A percentile compares a stretch with the other conserved stretches of the same genome.
phyloP scores from a whole-genome alignment of 2,113 vertebrate species.

The Camelus bactrianus region DNA sequence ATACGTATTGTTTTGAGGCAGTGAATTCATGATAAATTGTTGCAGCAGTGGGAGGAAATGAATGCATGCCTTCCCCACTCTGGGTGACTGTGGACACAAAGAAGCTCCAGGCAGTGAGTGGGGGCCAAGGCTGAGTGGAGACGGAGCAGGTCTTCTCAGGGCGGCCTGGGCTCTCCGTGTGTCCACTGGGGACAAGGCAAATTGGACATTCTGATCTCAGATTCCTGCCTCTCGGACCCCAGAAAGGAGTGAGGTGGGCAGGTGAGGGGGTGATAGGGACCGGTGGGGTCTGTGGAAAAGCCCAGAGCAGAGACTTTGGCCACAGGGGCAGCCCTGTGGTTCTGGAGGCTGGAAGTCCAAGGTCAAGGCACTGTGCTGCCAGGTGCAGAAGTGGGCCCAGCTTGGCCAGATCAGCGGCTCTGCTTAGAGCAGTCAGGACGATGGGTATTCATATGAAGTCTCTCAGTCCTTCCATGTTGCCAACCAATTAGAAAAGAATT shows the following conservation, averaged over 20 bases:
- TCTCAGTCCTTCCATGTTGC: not conserved
- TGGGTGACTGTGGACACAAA: not conserved
- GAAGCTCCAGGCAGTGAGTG: too few species aligned
- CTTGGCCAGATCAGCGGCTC: accelerated
- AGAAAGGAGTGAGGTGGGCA: too few species aligned
- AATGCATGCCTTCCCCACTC: too few species aligned
- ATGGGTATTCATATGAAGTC: not conserved
- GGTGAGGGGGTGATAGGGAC: accelerated
- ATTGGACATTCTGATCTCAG: not conserved
- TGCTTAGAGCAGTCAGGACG: not conserved
- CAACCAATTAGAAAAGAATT: not conserved
- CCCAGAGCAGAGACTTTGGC: not conserved
- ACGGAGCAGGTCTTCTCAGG: not conserved
- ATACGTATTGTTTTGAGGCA: not conserved
- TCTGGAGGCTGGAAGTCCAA: too few species aligned
- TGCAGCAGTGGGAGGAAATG: not conserved
- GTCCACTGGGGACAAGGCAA: accelerated
- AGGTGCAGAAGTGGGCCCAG: not conserved
- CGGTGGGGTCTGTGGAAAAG: not conserved
- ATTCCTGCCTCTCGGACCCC: not conserved
- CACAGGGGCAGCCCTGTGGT: not conserved
- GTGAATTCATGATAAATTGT: not conserved
- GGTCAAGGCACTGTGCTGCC: not conserved
- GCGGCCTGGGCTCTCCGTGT: too few species aligned
- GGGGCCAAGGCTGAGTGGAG: not conserved